Evolutionary conservation across 2,888 invertebrate genomes (phyloP).

Genomic region (Acrobasis suavella): DNA sequence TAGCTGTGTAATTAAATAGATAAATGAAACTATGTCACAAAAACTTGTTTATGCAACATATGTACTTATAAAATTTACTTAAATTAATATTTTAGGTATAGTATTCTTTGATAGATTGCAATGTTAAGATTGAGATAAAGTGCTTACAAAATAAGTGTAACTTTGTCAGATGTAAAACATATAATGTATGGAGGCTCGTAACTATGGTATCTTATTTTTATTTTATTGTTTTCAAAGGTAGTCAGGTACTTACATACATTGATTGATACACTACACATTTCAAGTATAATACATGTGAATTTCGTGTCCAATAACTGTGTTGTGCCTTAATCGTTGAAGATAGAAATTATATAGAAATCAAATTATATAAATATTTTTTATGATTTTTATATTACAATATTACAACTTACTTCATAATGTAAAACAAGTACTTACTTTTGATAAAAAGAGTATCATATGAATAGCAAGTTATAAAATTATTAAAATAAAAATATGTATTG

Average conservation of each 20-base stretch:
- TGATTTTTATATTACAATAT: not conserved
- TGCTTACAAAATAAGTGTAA: no score
- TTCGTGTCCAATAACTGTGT: not conserved
- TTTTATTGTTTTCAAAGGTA: not conserved
- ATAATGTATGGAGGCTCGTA: not conserved
- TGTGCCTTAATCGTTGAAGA: constrained; percentile 2
- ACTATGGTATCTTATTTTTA: not conserved
- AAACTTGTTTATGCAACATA: not conserved
- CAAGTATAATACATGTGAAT: not conserved
- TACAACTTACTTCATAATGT: not conserved
- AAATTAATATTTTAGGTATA: no score
- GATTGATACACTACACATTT: not conserved
- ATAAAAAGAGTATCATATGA: not conserved
- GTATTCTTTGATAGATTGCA: no score
- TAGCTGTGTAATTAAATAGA: no score
- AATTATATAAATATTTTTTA: not conserved
- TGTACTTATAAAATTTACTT: not conserved
- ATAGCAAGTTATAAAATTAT: not conserved
- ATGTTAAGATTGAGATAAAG: no score
- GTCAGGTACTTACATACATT: not conserved
- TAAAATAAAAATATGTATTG: not conserved
- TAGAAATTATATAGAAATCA: not conserved
- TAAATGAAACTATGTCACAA: no score
- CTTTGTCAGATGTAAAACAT: no score
- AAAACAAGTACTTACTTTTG: not conserved